Conservation (phyloP, 1,140 invertebrate species). For the Palaemon carinicauda region DNA sequence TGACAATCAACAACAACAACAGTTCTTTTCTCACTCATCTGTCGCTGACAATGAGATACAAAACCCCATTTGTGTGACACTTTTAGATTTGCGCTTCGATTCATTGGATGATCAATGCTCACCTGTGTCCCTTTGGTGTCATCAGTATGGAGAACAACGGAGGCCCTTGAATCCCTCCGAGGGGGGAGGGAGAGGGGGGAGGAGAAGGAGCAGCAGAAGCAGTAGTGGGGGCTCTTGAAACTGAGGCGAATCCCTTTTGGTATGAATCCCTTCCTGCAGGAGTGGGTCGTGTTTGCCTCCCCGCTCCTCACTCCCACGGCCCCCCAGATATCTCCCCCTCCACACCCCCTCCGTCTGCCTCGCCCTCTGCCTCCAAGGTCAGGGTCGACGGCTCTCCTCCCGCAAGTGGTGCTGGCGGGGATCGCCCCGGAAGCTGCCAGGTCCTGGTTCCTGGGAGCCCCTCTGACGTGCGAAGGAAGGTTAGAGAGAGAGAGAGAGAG, state of each 20-base stretch:
- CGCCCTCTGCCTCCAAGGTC: background rate
- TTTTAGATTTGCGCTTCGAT: no score
- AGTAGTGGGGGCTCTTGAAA: background rate
- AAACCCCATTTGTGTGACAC: no score
- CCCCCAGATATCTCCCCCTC: background rate
- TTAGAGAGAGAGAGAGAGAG: no score
- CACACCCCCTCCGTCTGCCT: background rate
- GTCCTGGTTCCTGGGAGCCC: slow-evolving; percentile 35
- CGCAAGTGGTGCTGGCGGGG: background rate
- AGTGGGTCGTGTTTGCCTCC: slow-evolving; percentile 48
- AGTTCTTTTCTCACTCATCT: no score
- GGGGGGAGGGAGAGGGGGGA: background rate
- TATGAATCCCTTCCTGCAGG: slow-evolving; percentile 53
- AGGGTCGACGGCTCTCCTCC: no score
- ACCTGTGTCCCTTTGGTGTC: no score
- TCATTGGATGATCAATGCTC: no score
- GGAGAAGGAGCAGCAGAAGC: background rate
- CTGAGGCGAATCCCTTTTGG: slow-evolving; percentile 31
- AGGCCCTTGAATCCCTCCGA: background rate
- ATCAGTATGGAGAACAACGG: no score
- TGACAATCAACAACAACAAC: no score
- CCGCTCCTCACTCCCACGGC: background rate
- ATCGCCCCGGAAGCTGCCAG: background rate
- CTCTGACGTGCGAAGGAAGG: slow-evolving; percentile 28
- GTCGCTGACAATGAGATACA: no score